Evolutionary conservation across 35 echinoderm and acorn worm species (phyloP), one percentile per base, ranked within the genome.

Genomic region (Acanthaster planci): DNA sequence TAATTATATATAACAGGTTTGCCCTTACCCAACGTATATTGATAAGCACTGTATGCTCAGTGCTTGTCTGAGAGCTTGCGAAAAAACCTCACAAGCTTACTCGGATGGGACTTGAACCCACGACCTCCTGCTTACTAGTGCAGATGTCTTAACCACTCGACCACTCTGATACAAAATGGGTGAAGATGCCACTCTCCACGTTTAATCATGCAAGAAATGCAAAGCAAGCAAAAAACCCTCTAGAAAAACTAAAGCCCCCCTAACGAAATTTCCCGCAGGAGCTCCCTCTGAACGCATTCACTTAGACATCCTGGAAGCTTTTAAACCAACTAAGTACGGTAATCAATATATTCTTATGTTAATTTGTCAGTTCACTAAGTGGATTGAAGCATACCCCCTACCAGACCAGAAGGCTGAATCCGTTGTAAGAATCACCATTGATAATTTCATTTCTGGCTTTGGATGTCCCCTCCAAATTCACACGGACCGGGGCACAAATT

Each of bases 401-500:
- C 76, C 76, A 35, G 37, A 40, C 16, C 86, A 88, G 42, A 80
- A 53, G 5, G 78, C 86, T 12, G 77, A 88, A 88, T 26, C 58
- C 12, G 80, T 77, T n/a, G 86, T 80, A 0, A 31, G 51, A 37
- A 64, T 60, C 17, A 68, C 72, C 8, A 51, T 91, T 29, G 30
- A 77, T 38, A 26, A 55, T 29, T 86, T 90, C 76, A 86, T 86
- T 19, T 85, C 67, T 2, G 54, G 88, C 10, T 90, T 90, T 86
- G 88, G 88, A 12, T 60, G 40, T 31, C 88, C 88, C 1, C 30
- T 86, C 18, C 75, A 87, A 50, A 51, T 87, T 10, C 42, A 56
- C 36, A 60, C 88, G 2, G 88, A 90, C 32, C 88, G 85, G 68
- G 88, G 88, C 64, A 17, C 40, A 36, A 90, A 90, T 72, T 90